Evolutionary conservation across 1,140 invertebrate genomes (phyloP).

Genomic region (Fopius arisanus): DNA sequence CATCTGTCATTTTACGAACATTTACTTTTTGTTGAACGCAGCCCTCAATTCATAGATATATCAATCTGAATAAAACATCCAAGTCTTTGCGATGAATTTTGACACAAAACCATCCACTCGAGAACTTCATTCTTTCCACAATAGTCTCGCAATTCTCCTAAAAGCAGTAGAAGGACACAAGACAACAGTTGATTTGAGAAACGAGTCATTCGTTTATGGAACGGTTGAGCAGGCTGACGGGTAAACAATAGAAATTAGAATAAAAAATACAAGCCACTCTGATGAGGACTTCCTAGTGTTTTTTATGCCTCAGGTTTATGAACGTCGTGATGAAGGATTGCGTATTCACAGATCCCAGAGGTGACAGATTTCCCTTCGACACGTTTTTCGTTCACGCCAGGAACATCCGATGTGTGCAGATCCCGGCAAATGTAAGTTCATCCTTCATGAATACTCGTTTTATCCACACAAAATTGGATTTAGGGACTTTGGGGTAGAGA

Average conservation of each 20-base stretch:
- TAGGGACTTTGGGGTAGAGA: background rate
- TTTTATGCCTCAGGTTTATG: conserved; percentile 67
- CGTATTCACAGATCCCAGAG: conserved; percentile 67
- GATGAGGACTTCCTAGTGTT: conserved; percentile 11
- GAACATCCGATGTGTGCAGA: conserved; percentile 74
- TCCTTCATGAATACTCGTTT: conserved; percentile 9
- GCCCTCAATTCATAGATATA: too few relatives aligned
- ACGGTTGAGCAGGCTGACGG: conserved; percentile 68
- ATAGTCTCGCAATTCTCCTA: conserved; percentile 69
- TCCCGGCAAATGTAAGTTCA: conserved; percentile 70
- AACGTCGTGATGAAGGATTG: conserved; percentile 72
- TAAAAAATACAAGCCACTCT: conserved; percentile 6
- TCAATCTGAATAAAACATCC: too few relatives aligned
- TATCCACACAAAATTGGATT: background rate
- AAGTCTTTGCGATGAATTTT: background rate
- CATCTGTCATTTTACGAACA: too few relatives aligned
- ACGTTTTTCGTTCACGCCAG: conserved; percentile 71
- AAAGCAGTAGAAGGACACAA: conserved; percentile 70
- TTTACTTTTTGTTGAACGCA: too few relatives aligned
- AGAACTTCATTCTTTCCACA: conserved; percentile 67
- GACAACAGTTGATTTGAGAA: conserved; percentile 73
- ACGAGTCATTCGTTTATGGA: conserved; percentile 71
- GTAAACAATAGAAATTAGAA: conserved; percentile 53
- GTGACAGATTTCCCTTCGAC: conserved; percentile 60
- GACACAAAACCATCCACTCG: background rate